Conservation (phyloP, 2,797 vertebrate species). For the Arnoldichthys spilopterus region DNA sequence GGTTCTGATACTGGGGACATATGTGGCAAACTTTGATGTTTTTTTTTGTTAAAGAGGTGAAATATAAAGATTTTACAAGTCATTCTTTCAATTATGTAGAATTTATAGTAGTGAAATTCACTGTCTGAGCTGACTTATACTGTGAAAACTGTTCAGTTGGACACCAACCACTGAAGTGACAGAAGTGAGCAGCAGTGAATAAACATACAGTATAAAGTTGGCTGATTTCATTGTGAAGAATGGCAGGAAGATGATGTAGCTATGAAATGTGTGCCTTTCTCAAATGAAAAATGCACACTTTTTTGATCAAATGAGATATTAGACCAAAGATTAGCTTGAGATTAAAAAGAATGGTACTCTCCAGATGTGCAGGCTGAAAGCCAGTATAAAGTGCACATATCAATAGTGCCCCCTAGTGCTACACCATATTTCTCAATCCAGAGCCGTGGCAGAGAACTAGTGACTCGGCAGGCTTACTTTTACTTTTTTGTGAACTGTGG, state of each 20-base stretch:
- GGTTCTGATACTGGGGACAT: slow-evolving; percentile 17
- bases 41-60: background rate
- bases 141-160: slow-evolving; percentile 28
- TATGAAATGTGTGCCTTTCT: slow-evolving; percentile 33
- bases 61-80: no score
- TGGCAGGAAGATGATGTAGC: background rate
- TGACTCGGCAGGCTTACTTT: slow-evolving; percentile 10
- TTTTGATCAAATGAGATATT: slow-evolving; percentile 53
- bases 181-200: slow-evolving; percentile 27
- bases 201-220: slow-evolving; percentile 33
- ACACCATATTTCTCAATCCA: slow-evolving; percentile 50
- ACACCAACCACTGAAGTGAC: slow-evolving; percentile 20
- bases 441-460: background rate
- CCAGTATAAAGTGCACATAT: slow-evolving; percentile 55
- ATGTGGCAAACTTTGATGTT: slow-evolving; percentile 1
- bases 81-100: background rate
- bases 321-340: slow-evolving; percentile 49
- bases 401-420: slow-evolving; percentile 82
- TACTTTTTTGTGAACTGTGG: slow-evolving; percentile 12
- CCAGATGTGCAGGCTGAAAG: slow-evolving; percentile 58
- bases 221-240: slow-evolving; percentile 3
- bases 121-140: slow-evolving; percentile 3
- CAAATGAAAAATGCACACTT: slow-evolving; percentile 47
- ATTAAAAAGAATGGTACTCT: slow-evolving; percentile 57
- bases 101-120: background rate